phyloP scores from a whole-genome alignment of 1,140 invertebrate genomes.

The Brachionus calyciflorus region DNA sequence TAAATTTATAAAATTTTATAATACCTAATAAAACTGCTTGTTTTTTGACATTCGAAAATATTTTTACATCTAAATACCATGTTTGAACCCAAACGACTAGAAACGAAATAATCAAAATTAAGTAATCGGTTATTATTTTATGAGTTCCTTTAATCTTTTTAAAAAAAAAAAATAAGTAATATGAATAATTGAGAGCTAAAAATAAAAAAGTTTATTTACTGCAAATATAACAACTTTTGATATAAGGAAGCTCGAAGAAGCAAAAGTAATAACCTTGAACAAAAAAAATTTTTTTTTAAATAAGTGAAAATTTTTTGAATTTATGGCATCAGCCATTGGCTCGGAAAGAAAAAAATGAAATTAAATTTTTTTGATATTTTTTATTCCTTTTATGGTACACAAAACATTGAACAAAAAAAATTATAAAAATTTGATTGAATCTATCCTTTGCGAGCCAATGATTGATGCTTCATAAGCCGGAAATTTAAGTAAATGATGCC shows the following conservation, averaged over 20 bases:
- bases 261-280: slow-evolving; percentile 31
- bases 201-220: not conserved
- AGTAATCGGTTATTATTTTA: slow-evolving; percentile 26
- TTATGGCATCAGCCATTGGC: too few species aligned
- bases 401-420: too few species aligned
- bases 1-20: not conserved
- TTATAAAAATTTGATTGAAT: too few species aligned
- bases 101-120: slow-evolving; percentile 35
- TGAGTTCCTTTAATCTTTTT: slow-evolving; percentile 33
- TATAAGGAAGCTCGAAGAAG: slow-evolving; percentile 32
- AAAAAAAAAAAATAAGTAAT: not conserved
- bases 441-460: too few species aligned
- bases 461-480: too few species aligned
- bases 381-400: too few species aligned
- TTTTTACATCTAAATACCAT: slow-evolving; percentile 38
- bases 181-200: not conserved
- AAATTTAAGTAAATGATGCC: too few species aligned
- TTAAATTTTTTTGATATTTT: too few species aligned
- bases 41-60: slow-evolving; percentile 23
- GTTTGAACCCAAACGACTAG: slow-evolving; percentile 32
- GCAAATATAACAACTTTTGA: slow-evolving; percentile 44
- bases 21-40: slow-evolving; percentile 2
- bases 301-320: too few species aligned
- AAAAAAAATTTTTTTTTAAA: too few species aligned
- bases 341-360: too few species aligned